Percentiles rank a stretch among this genome's conserved stretches.
Conservation (phyloP, 2,888 invertebrate genomes). For the Sclerodermus sp. region DNA sequence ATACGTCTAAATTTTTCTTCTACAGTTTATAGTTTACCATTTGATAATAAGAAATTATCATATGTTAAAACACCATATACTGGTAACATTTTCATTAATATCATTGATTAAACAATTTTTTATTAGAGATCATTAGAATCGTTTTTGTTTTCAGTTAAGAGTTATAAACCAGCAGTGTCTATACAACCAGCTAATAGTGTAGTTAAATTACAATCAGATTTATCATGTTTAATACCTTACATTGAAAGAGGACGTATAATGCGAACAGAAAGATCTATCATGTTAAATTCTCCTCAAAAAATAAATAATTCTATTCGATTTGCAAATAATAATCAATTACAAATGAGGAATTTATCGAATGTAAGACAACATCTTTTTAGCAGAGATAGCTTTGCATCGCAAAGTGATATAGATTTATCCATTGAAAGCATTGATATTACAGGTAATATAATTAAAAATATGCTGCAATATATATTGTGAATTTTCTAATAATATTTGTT, state of each 20-base stretch:
- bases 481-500: conserved; percentile 15
- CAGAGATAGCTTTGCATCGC: conserved; percentile 42
- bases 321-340: conserved; percentile 16
- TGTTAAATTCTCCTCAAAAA: conserved; percentile 49
- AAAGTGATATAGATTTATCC: conserved; percentile 36
- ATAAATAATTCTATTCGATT: conserved; percentile 11
- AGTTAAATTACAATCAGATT: conserved; percentile 37
- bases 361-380: conserved; percentile 53
- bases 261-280: conserved; percentile 49
- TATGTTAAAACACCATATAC: conserved; percentile 54
- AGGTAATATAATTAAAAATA: conserved; percentile 29
- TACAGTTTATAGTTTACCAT: conserved; percentile 31
- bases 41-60: conserved; percentile 33
- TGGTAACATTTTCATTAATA: conserved; percentile 25
- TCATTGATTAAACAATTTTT: background rate
- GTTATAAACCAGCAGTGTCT: conserved; percentile 46
- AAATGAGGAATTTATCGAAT: conserved; percentile 35
- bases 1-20: conserved; percentile 31
- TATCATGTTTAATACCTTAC: conserved; percentile 50
- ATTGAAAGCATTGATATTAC: conserved; percentile 47
- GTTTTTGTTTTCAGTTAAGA: conserved; percentile 38
- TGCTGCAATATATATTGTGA: too few species aligned
- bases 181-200: conserved; percentile 48
- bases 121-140: background rate
- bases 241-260: conserved; percentile 48